Conservation (phyloP, 2,797 vertebrate species). For the Emydoidea blandingii region DNA sequence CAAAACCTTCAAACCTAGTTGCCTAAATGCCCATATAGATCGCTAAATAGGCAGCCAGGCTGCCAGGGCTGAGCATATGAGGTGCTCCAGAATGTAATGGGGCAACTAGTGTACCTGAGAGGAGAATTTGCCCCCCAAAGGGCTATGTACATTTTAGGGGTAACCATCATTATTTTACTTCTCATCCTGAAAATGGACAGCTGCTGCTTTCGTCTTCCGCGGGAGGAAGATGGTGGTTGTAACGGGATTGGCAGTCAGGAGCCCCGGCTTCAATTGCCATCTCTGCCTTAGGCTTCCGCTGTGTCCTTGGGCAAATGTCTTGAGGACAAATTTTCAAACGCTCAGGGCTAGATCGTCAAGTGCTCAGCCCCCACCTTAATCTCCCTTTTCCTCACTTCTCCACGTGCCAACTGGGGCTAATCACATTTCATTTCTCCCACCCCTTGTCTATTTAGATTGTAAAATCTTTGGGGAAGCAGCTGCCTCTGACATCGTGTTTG, state of each 20-base stretch:
- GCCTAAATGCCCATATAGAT: not conserved
- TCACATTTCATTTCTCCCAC: not conserved
- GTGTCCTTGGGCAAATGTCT: not conserved
- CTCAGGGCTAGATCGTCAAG: not conserved
- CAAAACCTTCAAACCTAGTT: not conserved
- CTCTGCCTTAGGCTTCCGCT: not conserved
- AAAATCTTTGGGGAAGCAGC: rapidly evolving
- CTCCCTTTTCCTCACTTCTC: not conserved
- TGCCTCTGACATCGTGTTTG: not conserved
- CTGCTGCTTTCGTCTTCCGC: rapidly evolving
- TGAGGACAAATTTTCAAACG: not conserved
- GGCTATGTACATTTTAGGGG: not conserved
- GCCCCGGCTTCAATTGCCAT: not conserved
- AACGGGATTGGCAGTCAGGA: not conserved
- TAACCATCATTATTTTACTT: not conserved
- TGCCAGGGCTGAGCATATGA: not conserved
- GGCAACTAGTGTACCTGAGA: not conserved
- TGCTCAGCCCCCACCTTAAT: not conserved
- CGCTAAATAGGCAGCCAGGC: not conserved
- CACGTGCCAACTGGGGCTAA: rapidly evolving
- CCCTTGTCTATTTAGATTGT: rapidly evolving
- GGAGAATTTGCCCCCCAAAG: not conserved
- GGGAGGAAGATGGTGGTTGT: not conserved
- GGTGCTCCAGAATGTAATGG: not conserved
- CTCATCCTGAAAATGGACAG: too few species aligned